Evolutionary conservation across 2,888 invertebrate species (phyloP).

Genomic region (Plagodis pulveraria): DNA sequence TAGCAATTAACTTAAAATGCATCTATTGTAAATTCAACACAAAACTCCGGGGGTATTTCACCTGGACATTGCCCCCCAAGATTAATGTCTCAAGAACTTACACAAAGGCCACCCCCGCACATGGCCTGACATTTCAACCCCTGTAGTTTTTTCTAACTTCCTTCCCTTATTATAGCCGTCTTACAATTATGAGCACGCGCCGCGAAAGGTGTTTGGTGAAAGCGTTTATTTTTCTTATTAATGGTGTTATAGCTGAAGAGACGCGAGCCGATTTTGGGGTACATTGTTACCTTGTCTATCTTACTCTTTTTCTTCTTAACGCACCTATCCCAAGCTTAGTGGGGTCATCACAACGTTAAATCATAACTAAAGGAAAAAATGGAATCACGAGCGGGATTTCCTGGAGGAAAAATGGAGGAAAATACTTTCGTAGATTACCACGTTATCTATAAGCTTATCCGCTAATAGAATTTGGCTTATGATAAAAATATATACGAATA

Average conservation of each 20-base stretch:
- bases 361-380: no score
- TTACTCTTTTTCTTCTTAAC: neutral
- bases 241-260: slow-evolving; percentile 11
- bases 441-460: no score
- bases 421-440: no score
- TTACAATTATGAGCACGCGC: slow-evolving; percentile 75
- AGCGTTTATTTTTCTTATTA: slow-evolving; percentile 53
- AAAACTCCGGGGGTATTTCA: slow-evolving; percentile 55
- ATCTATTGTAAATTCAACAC: slow-evolving; percentile 24
- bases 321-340: neutral
- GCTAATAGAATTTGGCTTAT: no score
- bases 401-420: no score
- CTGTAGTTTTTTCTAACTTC: slow-evolving; percentile 66
- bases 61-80: slow-evolving; percentile 74
- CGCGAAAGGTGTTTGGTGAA: slow-evolving; percentile 77
- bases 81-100: slow-evolving; percentile 72
- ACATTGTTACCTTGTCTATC: neutral
- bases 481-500: no score
- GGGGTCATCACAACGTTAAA: no score
- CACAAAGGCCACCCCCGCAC: slow-evolving; percentile 74
- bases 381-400: no score
- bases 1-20: no score
- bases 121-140: slow-evolving; percentile 75
- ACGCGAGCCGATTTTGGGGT: slow-evolving; percentile 7
- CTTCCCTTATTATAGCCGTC: slow-evolving; percentile 67